These are phyloP conservation scores for Prunella strophiata DNA, from an alignment of 2,797 vertebrate species.

Conservation along the genomic window DNA sequence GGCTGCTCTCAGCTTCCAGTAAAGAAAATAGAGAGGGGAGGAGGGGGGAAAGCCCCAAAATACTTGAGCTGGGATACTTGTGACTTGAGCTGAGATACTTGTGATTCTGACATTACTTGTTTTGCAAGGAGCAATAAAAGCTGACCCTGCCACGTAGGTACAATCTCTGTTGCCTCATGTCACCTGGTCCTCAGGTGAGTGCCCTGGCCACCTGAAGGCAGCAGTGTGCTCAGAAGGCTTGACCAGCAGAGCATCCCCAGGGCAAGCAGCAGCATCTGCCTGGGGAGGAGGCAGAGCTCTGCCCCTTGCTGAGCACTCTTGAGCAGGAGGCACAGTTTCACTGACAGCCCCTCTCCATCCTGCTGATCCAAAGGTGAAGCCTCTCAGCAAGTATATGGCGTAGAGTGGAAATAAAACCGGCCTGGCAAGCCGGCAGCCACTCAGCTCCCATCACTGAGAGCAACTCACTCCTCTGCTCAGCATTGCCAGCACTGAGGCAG, in stretches of 20 bases:
- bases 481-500: not conserved
- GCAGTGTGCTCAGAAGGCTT: not conserved
- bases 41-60: not conserved
- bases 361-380: not conserved
- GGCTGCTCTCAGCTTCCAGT: conserved; percentile 2
- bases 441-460: not conserved
- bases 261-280: not conserved
- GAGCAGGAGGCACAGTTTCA: not conserved
- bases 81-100: not conserved
- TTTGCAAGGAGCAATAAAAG: conserved; percentile 41
- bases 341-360: not conserved
- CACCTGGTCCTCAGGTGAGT: not conserved
- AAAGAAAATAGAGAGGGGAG: not conserved
- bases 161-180: not conserved
- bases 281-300: not conserved
- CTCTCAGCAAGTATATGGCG: not conserved
- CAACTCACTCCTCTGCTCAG: not conserved
- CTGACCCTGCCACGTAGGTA: not conserved
- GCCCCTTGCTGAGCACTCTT: not conserved
- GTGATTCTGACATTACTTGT: not conserved
- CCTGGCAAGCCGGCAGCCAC: not conserved
- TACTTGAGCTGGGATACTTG: not conserved
- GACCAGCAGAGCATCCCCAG: not conserved
- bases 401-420: not conserved
- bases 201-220: not conserved